A percentile compares a stretch with the other conserved stretches of the same genome.
phyloP scores from a whole-genome alignment of 2,113 vertebrate genomes.

The Oryzias woworae region DNA sequence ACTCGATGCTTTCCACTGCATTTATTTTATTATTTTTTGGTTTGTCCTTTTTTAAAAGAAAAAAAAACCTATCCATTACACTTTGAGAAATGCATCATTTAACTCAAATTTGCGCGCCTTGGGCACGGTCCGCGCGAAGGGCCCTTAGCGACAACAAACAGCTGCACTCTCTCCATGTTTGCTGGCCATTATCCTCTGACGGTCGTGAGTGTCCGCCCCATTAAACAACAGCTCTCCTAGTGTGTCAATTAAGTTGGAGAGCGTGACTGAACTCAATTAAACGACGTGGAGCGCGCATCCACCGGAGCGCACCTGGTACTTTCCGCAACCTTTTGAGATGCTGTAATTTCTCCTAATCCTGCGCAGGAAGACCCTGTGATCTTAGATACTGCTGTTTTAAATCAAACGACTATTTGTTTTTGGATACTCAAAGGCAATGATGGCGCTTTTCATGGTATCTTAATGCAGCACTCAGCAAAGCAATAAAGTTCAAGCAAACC shows the following conservation, averaged over 20 bases:
- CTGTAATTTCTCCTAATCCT: too few species aligned
- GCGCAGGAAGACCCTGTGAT: slow-evolving; percentile 23
- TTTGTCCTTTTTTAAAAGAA: slow-evolving; percentile 1
- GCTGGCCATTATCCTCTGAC: slow-evolving; percentile 83
- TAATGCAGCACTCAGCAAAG: slow-evolving; percentile 75
- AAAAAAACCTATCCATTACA: slow-evolving; percentile 59
- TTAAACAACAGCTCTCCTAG: slow-evolving; percentile 89
- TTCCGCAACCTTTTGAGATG: neutral
- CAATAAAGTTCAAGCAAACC: slow-evolving; percentile 78
- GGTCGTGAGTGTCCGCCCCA: slow-evolving; percentile 82
- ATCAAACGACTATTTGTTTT: slow-evolving; percentile 58
- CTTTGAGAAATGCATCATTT: slow-evolving; percentile 79
- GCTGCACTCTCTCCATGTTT: slow-evolving; percentile 75
- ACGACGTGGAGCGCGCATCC: slow-evolving; percentile 52
- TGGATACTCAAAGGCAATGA: slow-evolving; percentile 71
- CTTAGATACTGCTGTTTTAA: slow-evolving; percentile 1
- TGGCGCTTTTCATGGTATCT: slow-evolving; percentile 68
- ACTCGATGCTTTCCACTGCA: slow-evolving; percentile 64
- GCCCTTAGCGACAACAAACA: slow-evolving; percentile 53
- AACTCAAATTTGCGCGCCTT: slow-evolving; percentile 75
- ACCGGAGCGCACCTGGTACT: neutral
- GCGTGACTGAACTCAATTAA: slow-evolving; percentile 90
- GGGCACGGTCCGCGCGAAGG: slow-evolving; percentile 16
- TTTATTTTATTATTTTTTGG: slow-evolving; percentile 7
- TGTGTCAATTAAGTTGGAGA: slow-evolving; percentile 91